These are phyloP conservation scores for Trichacis sp. DNA, from an alignment of 2,888 invertebrate species.

Conservation along the genomic window DNA sequence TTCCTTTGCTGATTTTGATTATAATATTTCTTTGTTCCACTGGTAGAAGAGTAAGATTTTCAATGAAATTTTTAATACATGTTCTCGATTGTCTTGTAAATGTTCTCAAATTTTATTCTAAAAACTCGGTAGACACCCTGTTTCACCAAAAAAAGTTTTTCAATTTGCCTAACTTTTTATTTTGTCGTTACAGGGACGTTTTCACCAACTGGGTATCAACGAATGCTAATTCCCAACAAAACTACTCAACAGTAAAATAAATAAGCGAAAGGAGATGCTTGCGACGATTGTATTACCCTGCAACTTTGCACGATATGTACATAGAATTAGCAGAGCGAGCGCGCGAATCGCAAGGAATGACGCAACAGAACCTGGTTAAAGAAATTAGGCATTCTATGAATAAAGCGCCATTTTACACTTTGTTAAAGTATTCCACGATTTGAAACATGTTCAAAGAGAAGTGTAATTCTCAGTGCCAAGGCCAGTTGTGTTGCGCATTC, in stretches of 20 bases:
- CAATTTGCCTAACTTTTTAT: no score
- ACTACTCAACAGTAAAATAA: conserved; percentile 85
- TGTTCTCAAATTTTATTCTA: no score
- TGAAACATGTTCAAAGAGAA: background rate
- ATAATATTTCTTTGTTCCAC: no score
- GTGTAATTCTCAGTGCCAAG: conserved; percentile 28
- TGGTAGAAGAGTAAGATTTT: no score
- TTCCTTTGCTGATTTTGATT: no score
- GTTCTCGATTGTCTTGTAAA: no score
- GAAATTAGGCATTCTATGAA: no score
- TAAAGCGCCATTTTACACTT: background rate
- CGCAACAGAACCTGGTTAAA: conserved; percentile 14
- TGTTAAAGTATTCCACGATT: background rate
- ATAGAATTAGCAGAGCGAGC: conserved; percentile 22
- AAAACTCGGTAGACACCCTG: no score
- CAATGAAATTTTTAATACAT: background rate
- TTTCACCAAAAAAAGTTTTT: no score
- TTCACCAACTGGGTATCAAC: conserved; percentile 91
- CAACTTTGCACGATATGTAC: conserved; percentile 28
- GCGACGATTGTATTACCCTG: no score
- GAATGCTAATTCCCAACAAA: conserved; percentile 83
- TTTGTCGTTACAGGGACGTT: conserved; percentile 79
- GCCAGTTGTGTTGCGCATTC: conserved; percentile 46
- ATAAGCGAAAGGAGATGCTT: no score
- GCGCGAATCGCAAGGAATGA: conserved; percentile 8